Evolutionary conservation across 2,797 vertebrate genomes (phyloP).

Genomic region (Etheostoma perlongum): DNA sequence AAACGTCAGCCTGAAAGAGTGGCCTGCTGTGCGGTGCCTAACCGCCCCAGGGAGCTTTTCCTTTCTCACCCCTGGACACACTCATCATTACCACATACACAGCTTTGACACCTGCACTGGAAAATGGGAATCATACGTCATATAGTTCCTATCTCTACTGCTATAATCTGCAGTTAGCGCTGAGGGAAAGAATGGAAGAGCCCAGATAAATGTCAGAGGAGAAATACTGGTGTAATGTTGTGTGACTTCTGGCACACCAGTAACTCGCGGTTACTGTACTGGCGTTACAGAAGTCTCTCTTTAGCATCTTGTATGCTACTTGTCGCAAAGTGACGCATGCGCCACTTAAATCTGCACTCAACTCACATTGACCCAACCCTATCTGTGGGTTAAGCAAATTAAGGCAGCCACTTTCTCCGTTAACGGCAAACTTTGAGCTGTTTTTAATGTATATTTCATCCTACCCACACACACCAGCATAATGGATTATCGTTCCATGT

Average conservation of each 20-base stretch:
- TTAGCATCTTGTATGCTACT: no score
- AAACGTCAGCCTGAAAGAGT: constrained; percentile 53
- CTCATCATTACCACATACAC: constrained; percentile 72
- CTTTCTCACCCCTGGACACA: constrained; percentile 60
- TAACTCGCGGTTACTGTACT: not conserved
- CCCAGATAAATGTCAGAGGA: constrained; percentile 67
- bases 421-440: constrained; percentile 14
- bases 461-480: constrained; percentile 9
- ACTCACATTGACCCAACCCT: no score
- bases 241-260: constrained; percentile 12
- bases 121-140: constrained; percentile 74
- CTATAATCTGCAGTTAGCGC: constrained; percentile 59
- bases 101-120: constrained; percentile 76
- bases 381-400: constrained; percentile 4
- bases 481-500: constrained; percentile 50
- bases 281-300: no score
- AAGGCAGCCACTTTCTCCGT: not conserved
- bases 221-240: constrained; percentile 68
- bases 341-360: no score
- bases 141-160: constrained; percentile 69
- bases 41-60: constrained; percentile 57
- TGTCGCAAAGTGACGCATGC: no score
- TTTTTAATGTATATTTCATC: constrained; percentile 19
- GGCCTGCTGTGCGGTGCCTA: constrained; percentile 41
- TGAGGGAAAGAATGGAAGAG: constrained; percentile 51